Conservation (phyloP, 2,797 vertebrate species). For the Hydrolagus colliei region DNA sequence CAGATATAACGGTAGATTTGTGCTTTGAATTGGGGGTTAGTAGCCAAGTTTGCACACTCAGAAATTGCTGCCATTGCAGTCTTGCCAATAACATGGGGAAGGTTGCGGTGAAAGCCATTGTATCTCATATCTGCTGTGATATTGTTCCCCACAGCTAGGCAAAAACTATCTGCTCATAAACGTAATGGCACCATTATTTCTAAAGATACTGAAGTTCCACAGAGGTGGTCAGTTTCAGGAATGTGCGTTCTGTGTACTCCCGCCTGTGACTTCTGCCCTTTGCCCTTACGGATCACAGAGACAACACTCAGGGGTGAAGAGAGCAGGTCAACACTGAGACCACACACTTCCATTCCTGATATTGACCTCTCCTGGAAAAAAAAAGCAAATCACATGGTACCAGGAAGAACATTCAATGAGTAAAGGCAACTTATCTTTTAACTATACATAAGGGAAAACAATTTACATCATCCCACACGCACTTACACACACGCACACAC, state of each 20-base stretch:
- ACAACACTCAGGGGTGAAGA: not conserved
- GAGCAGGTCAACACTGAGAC: not conserved
- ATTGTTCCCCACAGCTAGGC: not conserved
- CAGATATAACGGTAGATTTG: too few species aligned
- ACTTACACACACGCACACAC: too few species aligned
- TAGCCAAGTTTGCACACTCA: too few species aligned
- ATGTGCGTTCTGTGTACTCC: constrained; percentile 13
- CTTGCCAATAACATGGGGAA: not conserved
- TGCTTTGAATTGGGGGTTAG: too few species aligned
- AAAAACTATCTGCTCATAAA: not conserved
- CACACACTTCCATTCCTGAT: not conserved
- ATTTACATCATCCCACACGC: too few species aligned
- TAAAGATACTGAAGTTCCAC: constrained; percentile 18
- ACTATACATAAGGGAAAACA: too few species aligned
- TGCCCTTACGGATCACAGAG: constrained; percentile 14
- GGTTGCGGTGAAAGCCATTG: not conserved
- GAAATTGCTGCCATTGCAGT: too few species aligned
- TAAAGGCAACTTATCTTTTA: too few species aligned
- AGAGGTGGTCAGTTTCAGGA: constrained; percentile 27
- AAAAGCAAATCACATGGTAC: not conserved
- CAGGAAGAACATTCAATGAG: not conserved
- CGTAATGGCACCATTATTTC: not conserved
- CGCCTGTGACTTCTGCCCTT: constrained; percentile 18
- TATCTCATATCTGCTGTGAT: not conserved
- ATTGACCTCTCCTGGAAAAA: not conserved